These are phyloP conservation scores for Sebastes baramenuke DNA, from an alignment of 2,797 vertebrate species.

Conservation along the genomic window DNA sequence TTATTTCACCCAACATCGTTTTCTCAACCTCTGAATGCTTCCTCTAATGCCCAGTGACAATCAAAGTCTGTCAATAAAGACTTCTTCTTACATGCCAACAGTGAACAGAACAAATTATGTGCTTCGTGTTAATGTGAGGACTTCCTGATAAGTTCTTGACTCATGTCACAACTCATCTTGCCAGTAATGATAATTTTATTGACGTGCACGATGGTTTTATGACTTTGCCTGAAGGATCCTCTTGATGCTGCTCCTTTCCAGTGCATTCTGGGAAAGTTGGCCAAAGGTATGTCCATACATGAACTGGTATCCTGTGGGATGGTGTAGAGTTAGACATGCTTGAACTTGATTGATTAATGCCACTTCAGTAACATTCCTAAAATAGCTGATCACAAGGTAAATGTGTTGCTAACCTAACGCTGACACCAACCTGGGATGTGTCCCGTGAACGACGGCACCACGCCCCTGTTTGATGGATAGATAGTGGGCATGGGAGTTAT, in stretches of 20 bases:
- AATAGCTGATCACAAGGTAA: background rate
- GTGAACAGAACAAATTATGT: background rate
- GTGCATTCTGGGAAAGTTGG: slow-evolving; percentile 76
- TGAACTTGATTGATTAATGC: background rate
- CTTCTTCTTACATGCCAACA: background rate
- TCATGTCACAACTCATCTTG: background rate
- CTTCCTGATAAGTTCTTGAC: background rate
- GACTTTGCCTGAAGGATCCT: slow-evolving; percentile 31
- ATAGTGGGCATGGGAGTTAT: slow-evolving; percentile 44
- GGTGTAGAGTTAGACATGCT: background rate
- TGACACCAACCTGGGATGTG: slow-evolving; percentile 83
- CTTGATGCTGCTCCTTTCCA: slow-evolving; percentile 65
- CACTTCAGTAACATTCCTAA: background rate
- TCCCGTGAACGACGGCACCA: slow-evolving; percentile 82
- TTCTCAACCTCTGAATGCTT: slow-evolving; percentile 39
- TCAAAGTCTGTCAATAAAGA: slow-evolving; percentile 74
- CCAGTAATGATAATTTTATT: slow-evolving; percentile 23
- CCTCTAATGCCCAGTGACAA: slow-evolving; percentile 70
- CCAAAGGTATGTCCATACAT: slow-evolving; percentile 80
- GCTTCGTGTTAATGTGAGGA: background rate
- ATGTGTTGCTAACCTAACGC: background rate
- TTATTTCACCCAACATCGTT: slow-evolving; percentile 4
- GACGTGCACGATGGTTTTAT: background rate
- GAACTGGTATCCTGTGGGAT: slow-evolving; percentile 79
- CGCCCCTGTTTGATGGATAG: slow-evolving; percentile 65